A percentile compares a stretch with the other conserved stretches of the same genome.
Conservation (phyloP, 2,797 vertebrate species). For the Channallabes apus region DNA sequence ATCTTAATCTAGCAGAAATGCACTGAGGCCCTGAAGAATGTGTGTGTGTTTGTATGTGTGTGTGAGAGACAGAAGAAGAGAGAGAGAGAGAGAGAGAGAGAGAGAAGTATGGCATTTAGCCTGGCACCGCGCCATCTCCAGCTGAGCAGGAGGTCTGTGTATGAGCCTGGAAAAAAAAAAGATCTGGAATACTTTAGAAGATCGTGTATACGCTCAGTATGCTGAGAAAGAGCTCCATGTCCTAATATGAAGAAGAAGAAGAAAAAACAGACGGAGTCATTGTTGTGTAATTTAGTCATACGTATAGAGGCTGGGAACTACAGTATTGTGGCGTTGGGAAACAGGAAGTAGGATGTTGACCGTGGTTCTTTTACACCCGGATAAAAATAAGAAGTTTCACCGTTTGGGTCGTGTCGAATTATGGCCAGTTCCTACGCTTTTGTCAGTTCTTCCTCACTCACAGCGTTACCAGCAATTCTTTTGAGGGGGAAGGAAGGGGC, state of each 20-base stretch:
- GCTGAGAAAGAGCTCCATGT: background rate
- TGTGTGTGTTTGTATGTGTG: conserved; percentile 52
- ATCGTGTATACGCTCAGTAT: background rate
- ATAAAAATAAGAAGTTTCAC: background rate
- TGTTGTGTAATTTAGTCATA: conserved; percentile 6
- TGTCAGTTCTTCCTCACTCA: background rate
- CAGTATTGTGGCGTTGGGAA: background rate
- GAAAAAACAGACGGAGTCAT: background rate
- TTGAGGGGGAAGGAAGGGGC: background rate
- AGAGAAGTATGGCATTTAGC: conserved; percentile 64
- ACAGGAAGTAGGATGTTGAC: conserved; percentile 21
- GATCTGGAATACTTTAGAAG: background rate
- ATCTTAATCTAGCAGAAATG: conserved; percentile 69
- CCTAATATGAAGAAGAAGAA: background rate
- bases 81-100: background rate
- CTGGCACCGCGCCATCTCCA: conserved; percentile 64
- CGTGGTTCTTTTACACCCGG: background rate
- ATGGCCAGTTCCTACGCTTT: background rate
- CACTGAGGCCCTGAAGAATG: conserved; percentile 64
- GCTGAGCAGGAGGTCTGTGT: conserved; percentile 50
- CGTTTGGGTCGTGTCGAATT: background rate
- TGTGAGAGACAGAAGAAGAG: background rate
- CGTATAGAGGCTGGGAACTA: background rate
- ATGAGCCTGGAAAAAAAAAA: conserved; percentile 57
- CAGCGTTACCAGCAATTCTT: background rate